A percentile compares a stretch with the other conserved stretches of the same genome.
Conservation (phyloP, 2,113 vertebrate genomes). For the Corythoichthys intestinalis region DNA sequence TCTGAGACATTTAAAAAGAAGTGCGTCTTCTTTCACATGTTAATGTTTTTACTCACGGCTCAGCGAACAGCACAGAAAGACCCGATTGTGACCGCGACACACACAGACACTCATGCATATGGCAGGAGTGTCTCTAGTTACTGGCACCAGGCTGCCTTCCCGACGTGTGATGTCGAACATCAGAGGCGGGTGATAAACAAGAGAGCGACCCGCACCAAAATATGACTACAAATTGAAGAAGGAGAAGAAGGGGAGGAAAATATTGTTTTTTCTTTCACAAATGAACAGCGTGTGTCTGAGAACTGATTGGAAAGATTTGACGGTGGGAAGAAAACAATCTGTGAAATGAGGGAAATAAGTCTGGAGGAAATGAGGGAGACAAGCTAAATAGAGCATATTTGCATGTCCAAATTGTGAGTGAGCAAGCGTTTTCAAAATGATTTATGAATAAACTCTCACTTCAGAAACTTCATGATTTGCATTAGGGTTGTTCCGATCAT, state of each 20-base stretch:
- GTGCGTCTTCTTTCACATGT: slow-evolving; percentile 69
- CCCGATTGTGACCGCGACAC: slow-evolving; percentile 24
- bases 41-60: slow-evolving; percentile 71
- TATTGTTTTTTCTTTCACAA: slow-evolving; percentile 9
- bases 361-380: slow-evolving; percentile 2
- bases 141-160: slow-evolving; percentile 21
- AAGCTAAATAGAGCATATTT: background rate
- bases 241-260: slow-evolving; percentile 3
- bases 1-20: slow-evolving; percentile 41
- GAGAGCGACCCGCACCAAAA: background rate
- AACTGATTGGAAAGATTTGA: slow-evolving; percentile 21
- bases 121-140: slow-evolving; percentile 10
- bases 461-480: too few relatives aligned
- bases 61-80: slow-evolving; percentile 55
- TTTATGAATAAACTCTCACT: background rate
- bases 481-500: too few relatives aligned
- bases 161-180: slow-evolving; percentile 33
- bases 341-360: slow-evolving; percentile 11
- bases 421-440: background rate
- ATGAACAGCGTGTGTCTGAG: background rate
- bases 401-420: background rate
- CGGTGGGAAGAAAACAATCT: slow-evolving; percentile 16
- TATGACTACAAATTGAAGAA: background rate
- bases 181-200: background rate
- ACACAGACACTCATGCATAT: background rate